Evolutionary conservation across 2,888 invertebrate genomes (phyloP), one percentile per base, ranked within the genome.

Genomic region (Ochropleura plecta): DNA sequence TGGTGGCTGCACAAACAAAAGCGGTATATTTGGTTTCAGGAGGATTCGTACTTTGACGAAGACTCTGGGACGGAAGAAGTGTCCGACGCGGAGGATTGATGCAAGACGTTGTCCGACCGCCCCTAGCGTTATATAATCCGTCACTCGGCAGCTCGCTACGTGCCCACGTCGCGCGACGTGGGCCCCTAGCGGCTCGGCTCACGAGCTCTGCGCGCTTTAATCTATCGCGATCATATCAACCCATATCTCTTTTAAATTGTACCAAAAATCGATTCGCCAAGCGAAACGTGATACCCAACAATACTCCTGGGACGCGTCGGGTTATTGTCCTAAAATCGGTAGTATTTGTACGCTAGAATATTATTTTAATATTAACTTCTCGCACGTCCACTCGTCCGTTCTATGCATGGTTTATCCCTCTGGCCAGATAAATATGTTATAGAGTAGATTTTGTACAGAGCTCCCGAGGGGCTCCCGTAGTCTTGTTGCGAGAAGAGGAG

Each of bases 41-140:
- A 96, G 96, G 96, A 96, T 93, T 95, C 96, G 89, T 96, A 94
- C 91, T 95, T 95, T 76, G 96, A 95, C 89, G 96, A 96, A 90
- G 96, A 96, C 89, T 95, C 96, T 65, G 96, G 96, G 86, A 96
- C 96, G 72, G 96, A 96, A 91, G 96, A 96, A 90, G 93, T 96
- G 75, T 96, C 96, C 51, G 96, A 96, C 88, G 94, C 91, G 81
- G 96, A 96, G 84, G 96, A 96, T 91, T 96, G 96, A 96, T 91
- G 91, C 92, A 84, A 90, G 88, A 87, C 88, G 81, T 86, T 87
- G 76, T 89, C 88, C 88, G 83, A 80, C 89, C 88, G 85, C 88
- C 83, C 84, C 84, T 92, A 92, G 90, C 90, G 90, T 92, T 90
- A 88, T 83, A 79, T 82, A 77, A 77, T 86, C 86, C 90, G 90